Base-by-base conservation (phyloP, 2,888 invertebrate species). In the Ypsolopha scabrella region DNA sequence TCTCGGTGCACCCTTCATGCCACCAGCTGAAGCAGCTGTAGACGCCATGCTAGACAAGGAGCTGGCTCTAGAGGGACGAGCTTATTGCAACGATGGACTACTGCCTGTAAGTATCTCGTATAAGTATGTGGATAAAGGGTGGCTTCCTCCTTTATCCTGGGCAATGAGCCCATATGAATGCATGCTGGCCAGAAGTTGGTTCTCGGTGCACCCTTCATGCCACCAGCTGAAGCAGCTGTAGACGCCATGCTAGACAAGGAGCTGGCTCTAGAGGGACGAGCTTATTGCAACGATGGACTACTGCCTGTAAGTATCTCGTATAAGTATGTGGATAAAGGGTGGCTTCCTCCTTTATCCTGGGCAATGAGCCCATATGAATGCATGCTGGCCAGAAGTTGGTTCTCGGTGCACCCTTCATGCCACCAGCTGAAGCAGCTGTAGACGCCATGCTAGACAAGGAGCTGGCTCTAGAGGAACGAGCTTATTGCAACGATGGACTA, bases 171-270 rank as follows among this genome's bases (percentile, higher is more conserved):
- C 92, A 55, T 95, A n/a, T n/a, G n/a, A n/a, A n/a, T n/a, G 94
- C 76, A 92, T 95, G 65, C 86, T 96, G 67, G 94, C 94, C 50
- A 92, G 94, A 24, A 92, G 94, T 63, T 96, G 94, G 88, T 89
- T 96, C 52, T 90, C 94, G 58, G 94, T 94, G 41, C 91, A 92
- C 57, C 91, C 93, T 52, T 92, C 94, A 48, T 94, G 94, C 75
- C 92, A 91, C 64, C 92, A 93, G 75, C 87, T 93, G 51, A 92
- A 92, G 64, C 91, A 92, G 65, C 78, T n/a, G n/a, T 90, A 38
- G 90, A 90, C 53, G 89, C 90, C 38, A 89, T 90, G 78, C 78
- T 90, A 48, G 91, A 92, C 68, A 89, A 92, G 68, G 92, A 92
- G 69, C 77, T 92, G 48, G 90, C 92, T 55, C 85, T 92, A 54